A percentile compares a stretch with the other conserved stretches of the same genome.
Conservation (phyloP, 2,888 invertebrate genomes). For the Plebejus anna region DNA sequence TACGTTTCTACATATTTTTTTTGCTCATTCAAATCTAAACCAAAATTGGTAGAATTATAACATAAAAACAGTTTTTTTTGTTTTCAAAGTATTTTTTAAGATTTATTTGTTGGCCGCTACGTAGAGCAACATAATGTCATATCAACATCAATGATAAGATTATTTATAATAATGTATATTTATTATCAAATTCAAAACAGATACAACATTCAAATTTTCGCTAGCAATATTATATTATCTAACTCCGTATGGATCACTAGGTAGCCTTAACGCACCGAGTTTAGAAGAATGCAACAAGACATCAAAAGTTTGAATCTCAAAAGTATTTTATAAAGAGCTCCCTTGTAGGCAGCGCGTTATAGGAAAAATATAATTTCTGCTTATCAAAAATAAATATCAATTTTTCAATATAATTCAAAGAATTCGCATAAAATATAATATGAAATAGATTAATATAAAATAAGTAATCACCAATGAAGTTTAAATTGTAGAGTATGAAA, state of each 20-base stretch:
- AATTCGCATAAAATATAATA: constrained; percentile 60
- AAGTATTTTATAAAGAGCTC: constrained; percentile 62
- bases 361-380: constrained; percentile 72
- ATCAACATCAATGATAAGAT: neutral
- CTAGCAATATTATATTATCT: constrained; percentile 19
- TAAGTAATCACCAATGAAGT: constrained; percentile 24
- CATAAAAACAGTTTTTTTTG: neutral
- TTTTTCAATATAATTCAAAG: constrained; percentile 48
- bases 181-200: constrained; percentile 15
- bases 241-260: constrained; percentile 7
- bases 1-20: neutral
- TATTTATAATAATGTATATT: constrained; percentile 13
- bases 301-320: constrained; percentile 63
- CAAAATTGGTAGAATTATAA: neutral
- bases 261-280: constrained; percentile 20
- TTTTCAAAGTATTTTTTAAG: neutral
- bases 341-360: constrained; percentile 66
- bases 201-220: constrained; percentile 17
- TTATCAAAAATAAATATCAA: constrained; percentile 75
- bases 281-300: constrained; percentile 3
- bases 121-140: constrained; percentile 10
- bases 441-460: constrained; percentile 33
- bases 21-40: neutral
- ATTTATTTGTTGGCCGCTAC: neutral
- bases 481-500: constrained; percentile 23